Evolutionary conservation across 2,113 vertebrate genomes (phyloP), one percentile per base, ranked within the genome.

Genomic region (Colossoma macropomum): DNA sequence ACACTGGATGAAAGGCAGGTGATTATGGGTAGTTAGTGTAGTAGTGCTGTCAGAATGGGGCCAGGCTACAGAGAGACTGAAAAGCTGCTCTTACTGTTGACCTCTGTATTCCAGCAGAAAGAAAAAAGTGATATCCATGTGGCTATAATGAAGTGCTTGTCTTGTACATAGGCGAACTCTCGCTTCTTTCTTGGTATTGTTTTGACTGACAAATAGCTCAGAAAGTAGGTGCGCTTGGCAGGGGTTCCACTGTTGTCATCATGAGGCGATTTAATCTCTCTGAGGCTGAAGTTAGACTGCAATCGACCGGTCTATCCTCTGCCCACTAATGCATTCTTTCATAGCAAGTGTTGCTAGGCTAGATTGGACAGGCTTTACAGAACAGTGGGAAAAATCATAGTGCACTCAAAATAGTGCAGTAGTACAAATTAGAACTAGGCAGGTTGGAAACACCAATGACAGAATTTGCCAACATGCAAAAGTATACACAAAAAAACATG

Each of bases 41-140:
- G 59, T 59, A 50, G 45, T 28, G 66, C 69, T 82, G 32, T 79
- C 30, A 69, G 48, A 56, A 56, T 23, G 54, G 7, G 54, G 54
- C 54, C 54, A 23, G 54, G 54, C 21, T 21, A 56, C 54, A 56
- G 54, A 56, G 54, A 56, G 54, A 82, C 62, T 54, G 50, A 72
- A 70, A 77, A 69, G 62, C 63, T 75, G 11, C 75, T 85, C 32
- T 45, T 63, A 52, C 73, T 3, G 15, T 13, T 59, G 25, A 54
- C 17, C 13, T 72, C 12, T 59, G 12, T 68, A 38, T 68, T 59
- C 30, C 50, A 30, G 30, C 21, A 27, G 19, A 50, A 45, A 52
- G 59, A n/a, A 59, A 54, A 54, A 54, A 17, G 52, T 17, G 5
- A 11, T 50, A 50, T 54, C 23, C 59, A 62, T 27, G 23, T 62